These are phyloP conservation scores for Pyrocephalus nanus DNA, from an alignment of 2,797 vertebrate species.

Conservation along the genomic window DNA sequence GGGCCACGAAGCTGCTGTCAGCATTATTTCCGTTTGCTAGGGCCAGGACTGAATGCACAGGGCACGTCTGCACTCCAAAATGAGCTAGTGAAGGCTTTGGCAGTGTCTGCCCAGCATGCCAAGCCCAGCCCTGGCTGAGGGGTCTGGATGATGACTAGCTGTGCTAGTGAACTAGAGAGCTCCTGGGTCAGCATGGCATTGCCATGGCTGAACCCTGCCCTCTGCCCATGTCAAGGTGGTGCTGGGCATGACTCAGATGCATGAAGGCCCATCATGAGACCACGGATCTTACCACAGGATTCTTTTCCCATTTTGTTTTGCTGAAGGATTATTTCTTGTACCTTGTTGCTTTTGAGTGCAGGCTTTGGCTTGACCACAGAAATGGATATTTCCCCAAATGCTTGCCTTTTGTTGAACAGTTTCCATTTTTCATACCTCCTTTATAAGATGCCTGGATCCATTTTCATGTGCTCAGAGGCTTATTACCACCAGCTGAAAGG, in stretches of 20 bases:
- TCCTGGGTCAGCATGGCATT: accelerated
- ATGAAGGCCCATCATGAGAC: background rate
- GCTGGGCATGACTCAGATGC: accelerated
- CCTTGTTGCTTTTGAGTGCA: background rate
- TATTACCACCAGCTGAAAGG: background rate
- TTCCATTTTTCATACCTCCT: background rate
- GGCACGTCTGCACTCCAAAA: background rate
- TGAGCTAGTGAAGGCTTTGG: background rate
- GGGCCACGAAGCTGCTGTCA: background rate
- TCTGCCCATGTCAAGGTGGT: accelerated
- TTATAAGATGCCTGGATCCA: background rate
- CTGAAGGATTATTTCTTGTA: background rate
- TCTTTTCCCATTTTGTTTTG: background rate
- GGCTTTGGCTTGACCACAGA: background rate
- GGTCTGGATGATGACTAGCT: accelerated
- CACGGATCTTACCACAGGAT: background rate
- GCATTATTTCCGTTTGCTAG: background rate
- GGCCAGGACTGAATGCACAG: background rate
- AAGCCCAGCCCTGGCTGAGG: background rate
- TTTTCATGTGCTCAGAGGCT: background rate
- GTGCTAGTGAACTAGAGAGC: background rate
- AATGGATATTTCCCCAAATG: background rate
- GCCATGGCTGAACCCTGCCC: background rate
- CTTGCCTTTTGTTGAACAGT: background rate
- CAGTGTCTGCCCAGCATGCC: accelerated